These are phyloP conservation scores for Chrysomela aeneicollis DNA, from an alignment of 2,888 invertebrate species.

Conservation along the genomic window DNA sequence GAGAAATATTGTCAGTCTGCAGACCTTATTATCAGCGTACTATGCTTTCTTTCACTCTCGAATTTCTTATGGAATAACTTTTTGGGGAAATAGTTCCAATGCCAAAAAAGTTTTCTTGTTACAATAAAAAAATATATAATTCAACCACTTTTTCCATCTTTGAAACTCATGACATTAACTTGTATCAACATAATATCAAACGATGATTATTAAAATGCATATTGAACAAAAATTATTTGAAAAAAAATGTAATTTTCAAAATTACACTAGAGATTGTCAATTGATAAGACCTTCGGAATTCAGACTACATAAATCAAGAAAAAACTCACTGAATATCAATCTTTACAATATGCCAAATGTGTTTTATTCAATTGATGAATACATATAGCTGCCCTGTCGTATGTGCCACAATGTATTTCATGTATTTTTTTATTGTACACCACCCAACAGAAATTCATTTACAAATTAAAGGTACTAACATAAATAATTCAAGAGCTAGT, in stretches of 20 bases:
- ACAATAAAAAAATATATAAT: conserved; percentile 6
- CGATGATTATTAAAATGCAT: background rate
- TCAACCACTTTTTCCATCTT: background rate
- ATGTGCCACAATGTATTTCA: too few species aligned
- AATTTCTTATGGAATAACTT: background rate
- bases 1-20: background rate
- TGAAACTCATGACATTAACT: background rate
- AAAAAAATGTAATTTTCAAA: background rate
- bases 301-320: background rate
- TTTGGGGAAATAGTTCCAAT: conserved; percentile 7
- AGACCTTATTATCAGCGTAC: background rate
- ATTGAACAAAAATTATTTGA: background rate
- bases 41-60: background rate
- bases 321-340: background rate
- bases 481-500: too few species aligned
- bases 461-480: too few species aligned
- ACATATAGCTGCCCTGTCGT: background rate
- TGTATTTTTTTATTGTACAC: too few species aligned
- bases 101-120: conserved; percentile 4
- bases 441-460: too few species aligned
- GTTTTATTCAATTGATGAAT: background rate
- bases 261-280: background rate
- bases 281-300: background rate
- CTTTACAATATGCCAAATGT: background rate
- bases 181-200: background rate